Percentiles rank a stretch among this genome's conserved stretches.
These are phyloP conservation scores for Pteropus alecto DNA, from an alignment of 2,113 vertebrate species.

Conservation along the genomic window DNA sequence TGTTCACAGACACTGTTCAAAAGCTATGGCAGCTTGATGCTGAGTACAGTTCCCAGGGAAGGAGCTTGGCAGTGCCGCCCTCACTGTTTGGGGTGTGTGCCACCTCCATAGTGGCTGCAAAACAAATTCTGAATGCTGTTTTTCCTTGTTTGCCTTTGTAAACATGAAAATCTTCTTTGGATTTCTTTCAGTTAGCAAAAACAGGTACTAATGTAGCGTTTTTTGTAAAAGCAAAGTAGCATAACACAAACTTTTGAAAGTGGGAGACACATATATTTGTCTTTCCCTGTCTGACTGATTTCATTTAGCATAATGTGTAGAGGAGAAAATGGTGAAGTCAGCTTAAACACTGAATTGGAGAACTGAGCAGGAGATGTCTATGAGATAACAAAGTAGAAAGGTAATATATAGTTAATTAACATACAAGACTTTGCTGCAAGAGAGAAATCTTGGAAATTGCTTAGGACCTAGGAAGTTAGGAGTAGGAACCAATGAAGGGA, in stretches of 20 bases:
- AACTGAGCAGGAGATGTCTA: fast-evolving
- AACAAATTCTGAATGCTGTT: neutral
- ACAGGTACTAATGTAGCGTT: neutral
- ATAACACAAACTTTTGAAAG: neutral
- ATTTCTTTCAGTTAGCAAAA: neutral
- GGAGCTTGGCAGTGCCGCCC: neutral
- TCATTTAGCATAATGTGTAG: neutral
- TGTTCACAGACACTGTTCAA: neutral
- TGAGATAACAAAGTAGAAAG: neutral
- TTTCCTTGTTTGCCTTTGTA: neutral
- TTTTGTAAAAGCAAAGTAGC: neutral
- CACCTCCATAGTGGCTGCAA: neutral
- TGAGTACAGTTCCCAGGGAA: neutral
- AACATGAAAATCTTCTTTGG: neutral
- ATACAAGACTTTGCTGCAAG: neutral
- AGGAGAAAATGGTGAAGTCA: neutral
- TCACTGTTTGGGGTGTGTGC: neutral
- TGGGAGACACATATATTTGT: neutral
- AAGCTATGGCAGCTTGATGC: neutral
- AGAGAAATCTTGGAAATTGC: neutral
- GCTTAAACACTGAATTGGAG: neutral
- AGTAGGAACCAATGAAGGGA: neutral
- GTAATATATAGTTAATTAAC: neutral
- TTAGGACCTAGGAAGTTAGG: neutral
- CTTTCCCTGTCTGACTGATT: neutral